Base-by-base conservation (phyloP, 2,113 vertebrate species). In the Psephotus haematonotus region DNA sequence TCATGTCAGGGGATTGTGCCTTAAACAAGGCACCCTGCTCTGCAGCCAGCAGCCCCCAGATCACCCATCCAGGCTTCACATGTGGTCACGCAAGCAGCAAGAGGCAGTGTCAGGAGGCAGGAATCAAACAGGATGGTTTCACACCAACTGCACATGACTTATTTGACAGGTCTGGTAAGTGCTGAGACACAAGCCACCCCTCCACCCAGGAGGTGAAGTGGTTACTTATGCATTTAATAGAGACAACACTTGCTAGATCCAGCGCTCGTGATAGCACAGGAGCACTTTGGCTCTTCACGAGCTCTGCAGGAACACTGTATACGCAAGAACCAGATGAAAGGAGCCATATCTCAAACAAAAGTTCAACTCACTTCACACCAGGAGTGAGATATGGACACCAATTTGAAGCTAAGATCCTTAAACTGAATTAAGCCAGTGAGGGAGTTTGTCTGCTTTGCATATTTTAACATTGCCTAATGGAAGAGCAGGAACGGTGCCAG, bases 401-500 rank as follows among this genome's bases (percentile, higher is more conserved):
- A 27, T 29, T 35, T 63, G 74, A 95, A 96, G 86, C 82, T 74
- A 76, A 75, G 72, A 94, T 89, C 91, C 81, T 83, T 88, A 89
- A 94, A 92, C n/a, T 63, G 44, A 95, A 90, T 91, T 62, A 89
- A 69, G 86, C 49, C 47, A 82, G 27, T 7, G n/a, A 86, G 49
- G 93, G 44, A 79, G 76, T n/a, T 46, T 11, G 77, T 86, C 71
- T 62, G 39, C 72, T 97, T 94, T 95, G 95, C 91, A 86, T 94
- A 97, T 94, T 95, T 97, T 92, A 93, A 69, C 24, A 10, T 86
- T 81, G 72, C 88, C 92, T 97, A 97, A 97, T 96, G 95, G 96
- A 96, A 97, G 25, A 95, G 59, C 63, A 96, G 96, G 94, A 97
- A 92, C 19, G 10, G 53, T 39, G 94, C 94, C 95, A 97, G 59